A percentile compares a stretch with the other conserved stretches of the same genome.
These are phyloP conservation scores for Argyresthia albistria DNA, from an alignment of 2,888 invertebrate species.

Conservation along the genomic window DNA sequence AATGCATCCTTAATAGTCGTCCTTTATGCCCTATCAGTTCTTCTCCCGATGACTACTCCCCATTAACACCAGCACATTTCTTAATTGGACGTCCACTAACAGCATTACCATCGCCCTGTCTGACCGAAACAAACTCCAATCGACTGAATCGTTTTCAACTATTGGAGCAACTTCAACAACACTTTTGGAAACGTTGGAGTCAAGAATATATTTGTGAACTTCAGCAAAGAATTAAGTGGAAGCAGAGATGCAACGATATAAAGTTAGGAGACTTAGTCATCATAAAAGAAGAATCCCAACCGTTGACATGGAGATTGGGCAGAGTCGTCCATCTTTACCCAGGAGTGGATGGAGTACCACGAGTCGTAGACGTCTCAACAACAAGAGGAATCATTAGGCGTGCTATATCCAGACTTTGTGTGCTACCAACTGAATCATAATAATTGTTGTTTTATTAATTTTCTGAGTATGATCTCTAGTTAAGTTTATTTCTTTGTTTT, in stretches of 20 bases:
- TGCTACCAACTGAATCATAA: no score
- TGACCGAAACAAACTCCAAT: background rate
- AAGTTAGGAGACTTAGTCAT: background rate
- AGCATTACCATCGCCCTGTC: background rate
- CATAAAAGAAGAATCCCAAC: background rate
- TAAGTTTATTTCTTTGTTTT: no score
- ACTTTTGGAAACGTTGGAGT: slow-evolving; percentile 6
- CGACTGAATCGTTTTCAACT: background rate
- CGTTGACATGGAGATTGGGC: background rate
- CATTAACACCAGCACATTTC: background rate
- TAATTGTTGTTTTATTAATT: no score
- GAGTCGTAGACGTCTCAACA: background rate
- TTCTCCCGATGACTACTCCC: background rate
- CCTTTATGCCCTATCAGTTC: background rate
- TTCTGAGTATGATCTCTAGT: no score
- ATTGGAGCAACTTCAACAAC: slow-evolving; percentile 6
- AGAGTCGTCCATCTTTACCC: background rate
- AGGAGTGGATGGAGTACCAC: background rate
- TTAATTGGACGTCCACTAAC: background rate
- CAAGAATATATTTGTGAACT: slow-evolving; percentile 6
- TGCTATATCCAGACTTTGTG: background rate
- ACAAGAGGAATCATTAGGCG: background rate
- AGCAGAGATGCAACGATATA: background rate
- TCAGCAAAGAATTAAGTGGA: slow-evolving; percentile 5
- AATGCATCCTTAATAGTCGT: background rate